Evolutionary conservation across 2,797 vertebrate genomes (phyloP).

Genomic region (Meriones psammophilus): DNA sequence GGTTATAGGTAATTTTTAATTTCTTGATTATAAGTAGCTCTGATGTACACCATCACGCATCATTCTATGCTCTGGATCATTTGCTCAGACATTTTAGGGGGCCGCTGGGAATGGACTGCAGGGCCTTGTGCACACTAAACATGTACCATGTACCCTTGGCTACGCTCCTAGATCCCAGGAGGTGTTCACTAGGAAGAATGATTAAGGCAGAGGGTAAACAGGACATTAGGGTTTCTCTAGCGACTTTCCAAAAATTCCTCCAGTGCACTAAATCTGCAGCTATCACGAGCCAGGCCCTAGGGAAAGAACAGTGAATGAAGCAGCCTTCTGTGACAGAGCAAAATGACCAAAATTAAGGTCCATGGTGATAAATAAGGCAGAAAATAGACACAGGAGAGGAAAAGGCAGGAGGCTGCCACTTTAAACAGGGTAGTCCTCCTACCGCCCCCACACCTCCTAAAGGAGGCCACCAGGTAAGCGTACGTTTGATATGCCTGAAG

Average conservation of each 20-base stretch:
- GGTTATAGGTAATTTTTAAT: background rate
- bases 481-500: background rate
- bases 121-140: background rate
- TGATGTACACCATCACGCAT: background rate
- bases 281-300: background rate
- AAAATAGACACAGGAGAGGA: background rate
- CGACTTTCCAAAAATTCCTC: background rate
- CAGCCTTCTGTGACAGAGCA: background rate
- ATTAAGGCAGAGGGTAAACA: background rate
- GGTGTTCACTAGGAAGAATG: background rate
- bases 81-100: background rate
- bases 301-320: background rate
- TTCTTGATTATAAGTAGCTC: slow-evolving; percentile 10
- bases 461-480: background rate
- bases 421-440: background rate
- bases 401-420: background rate
- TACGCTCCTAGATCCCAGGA: background rate
- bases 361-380: background rate
- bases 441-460: background rate
- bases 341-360: background rate
- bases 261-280: background rate
- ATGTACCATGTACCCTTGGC: background rate
- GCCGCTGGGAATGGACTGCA: background rate
- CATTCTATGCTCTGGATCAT: background rate
- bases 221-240: slow-evolving; percentile 17